A percentile compares a stretch with the other conserved stretches of the same genome.
Evolutionary conservation across 1,140 invertebrate species (phyloP).

Genomic region (Tetraneura akinire): DNA sequence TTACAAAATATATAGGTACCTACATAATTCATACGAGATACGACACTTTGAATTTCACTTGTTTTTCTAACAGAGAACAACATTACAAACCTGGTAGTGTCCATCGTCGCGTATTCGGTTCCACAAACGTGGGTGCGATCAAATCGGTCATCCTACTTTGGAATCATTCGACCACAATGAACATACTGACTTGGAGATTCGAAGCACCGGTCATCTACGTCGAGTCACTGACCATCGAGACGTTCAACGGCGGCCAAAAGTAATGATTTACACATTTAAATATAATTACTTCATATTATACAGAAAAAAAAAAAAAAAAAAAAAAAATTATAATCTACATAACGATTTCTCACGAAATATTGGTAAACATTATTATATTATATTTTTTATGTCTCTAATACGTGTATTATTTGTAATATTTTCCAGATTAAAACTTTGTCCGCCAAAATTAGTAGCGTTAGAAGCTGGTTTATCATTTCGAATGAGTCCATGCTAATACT

Average conservation of each 20-base stretch:
- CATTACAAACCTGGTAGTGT: slow-evolving; percentile 73
- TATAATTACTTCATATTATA: too few species aligned
- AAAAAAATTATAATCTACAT: too few species aligned
- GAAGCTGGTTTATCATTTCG: slow-evolving; percentile 33
- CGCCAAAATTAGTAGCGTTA: slow-evolving; percentile 16
- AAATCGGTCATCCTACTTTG: slow-evolving; percentile 71
- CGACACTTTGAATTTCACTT: not conserved
- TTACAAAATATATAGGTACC: too few species aligned
- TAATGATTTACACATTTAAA: not conserved
- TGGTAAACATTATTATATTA: too few species aligned
- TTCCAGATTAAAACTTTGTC: slow-evolving; percentile 29
- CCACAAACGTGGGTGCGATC: slow-evolving; percentile 67
- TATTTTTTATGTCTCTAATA: too few species aligned
- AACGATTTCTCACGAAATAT: too few species aligned
- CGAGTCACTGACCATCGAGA: slow-evolving; percentile 69
- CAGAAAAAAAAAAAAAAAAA: too few species aligned
- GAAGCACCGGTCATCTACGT: slow-evolving; percentile 72
- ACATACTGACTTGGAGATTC: slow-evolving; percentile 80
- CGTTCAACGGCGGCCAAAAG: slow-evolving; percentile 53
- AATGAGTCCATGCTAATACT: slow-evolving; percentile 18
- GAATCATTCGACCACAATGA: slow-evolving; percentile 76
- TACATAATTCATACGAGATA: too few species aligned
- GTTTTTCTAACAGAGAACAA: slow-evolving; percentile 56
- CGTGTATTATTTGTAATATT: not conserved
- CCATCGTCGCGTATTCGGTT: slow-evolving; percentile 70